Evolutionary conservation across 2,113 vertebrate genomes (phyloP).

Genomic region (Halcyon senegalensis): DNA sequence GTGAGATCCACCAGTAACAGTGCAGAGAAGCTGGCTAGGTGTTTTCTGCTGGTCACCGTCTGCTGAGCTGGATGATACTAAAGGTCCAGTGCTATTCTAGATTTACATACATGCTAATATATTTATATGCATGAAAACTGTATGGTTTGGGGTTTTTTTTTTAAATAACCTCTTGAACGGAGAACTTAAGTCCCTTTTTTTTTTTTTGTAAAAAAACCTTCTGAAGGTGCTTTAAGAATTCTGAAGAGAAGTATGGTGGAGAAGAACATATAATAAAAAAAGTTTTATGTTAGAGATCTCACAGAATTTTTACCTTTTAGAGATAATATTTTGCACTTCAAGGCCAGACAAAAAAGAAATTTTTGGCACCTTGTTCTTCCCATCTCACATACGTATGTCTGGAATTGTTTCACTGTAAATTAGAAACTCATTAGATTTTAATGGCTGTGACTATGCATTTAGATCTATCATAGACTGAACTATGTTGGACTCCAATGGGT

Average conservation of each 20-base stretch:
- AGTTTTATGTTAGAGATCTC: not conserved
- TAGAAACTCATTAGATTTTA: not conserved
- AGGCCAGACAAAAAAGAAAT: not conserved
- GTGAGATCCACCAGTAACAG: rapidly evolving
- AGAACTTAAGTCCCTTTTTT: not conserved
- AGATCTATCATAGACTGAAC: not conserved
- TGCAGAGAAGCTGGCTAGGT: not conserved
- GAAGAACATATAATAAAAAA: not conserved
- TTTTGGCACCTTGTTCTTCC: not conserved
- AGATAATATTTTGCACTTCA: not conserved
- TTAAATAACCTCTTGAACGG: not conserved
- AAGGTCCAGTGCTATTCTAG: not conserved
- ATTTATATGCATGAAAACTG: not conserved
- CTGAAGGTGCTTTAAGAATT: not conserved
- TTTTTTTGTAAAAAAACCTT: not conserved
- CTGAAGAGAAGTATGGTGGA: not conserved
- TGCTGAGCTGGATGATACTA: not conserved
- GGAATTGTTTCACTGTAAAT: not conserved
- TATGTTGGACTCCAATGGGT: not conserved
- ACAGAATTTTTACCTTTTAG: not conserved
- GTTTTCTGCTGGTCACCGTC: not conserved
- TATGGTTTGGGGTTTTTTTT: not conserved
- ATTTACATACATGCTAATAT: not conserved
- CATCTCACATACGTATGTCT: not conserved
- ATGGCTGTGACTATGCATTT: not conserved